phyloP scores from a whole-genome alignment of 1,140 invertebrate species.

The Formica selysi region DNA sequence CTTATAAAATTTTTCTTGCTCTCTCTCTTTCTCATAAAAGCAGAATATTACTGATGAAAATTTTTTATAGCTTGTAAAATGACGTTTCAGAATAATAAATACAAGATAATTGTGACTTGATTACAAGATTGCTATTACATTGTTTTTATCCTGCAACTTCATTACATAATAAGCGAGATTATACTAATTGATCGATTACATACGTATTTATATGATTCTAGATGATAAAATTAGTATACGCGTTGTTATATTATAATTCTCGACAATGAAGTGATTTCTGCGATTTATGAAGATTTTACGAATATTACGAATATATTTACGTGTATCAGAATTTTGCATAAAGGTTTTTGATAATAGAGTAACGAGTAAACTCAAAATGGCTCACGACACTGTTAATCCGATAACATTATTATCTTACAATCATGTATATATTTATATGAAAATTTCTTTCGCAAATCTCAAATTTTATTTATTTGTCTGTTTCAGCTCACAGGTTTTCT shows the following conservation, averaged over 20 bases:
- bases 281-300: neutral
- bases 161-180: conserved; percentile 19
- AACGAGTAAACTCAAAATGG: neutral
- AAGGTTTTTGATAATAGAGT: neutral
- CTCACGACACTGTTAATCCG: neutral
- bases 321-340: neutral
- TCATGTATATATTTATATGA: neutral
- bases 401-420: neutral
- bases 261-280: neutral
- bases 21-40: neutral
- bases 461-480: neutral
- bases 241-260: too few species aligned
- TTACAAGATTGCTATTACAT: neutral
- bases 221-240: neutral
- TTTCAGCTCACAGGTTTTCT: conserved; percentile 92
- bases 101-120: neutral
- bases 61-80: neutral
- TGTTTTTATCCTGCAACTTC: conserved; percentile 8
- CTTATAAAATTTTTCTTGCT: neutral
- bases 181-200: neutral
- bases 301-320: neutral
- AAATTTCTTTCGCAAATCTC: neutral
- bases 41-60: neutral
- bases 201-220: neutral
- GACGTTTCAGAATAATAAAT: neutral